Evolutionary conservation across 2,888 invertebrate genomes (phyloP).

Genomic region (Lycophotia porphyrea): DNA sequence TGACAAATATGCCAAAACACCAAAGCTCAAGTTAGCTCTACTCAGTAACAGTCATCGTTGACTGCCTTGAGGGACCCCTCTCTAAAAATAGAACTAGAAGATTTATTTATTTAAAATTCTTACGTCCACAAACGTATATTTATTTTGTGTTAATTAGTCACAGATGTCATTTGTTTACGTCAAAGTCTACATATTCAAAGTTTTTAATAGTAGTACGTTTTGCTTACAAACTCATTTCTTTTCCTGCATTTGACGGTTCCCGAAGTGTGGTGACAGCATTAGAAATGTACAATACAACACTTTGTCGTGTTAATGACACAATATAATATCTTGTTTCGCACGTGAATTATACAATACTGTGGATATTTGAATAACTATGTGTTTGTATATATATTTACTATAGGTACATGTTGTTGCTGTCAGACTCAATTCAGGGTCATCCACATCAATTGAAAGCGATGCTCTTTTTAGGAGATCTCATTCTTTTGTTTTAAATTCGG

Average conservation of each 20-base stretch:
- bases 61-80: slow-evolving; percentile 36
- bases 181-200: background rate
- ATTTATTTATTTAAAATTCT: slow-evolving; percentile 31
- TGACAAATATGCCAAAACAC: slow-evolving; percentile 1
- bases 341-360: slow-evolving; percentile 51
- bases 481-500: slow-evolving; percentile 23
- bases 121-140: slow-evolving; percentile 21
- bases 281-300: slow-evolving; percentile 11
- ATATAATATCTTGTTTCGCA: slow-evolving; percentile 49
- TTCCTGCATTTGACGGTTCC: background rate
- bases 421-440: slow-evolving; percentile 32
- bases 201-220: background rate
- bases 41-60: background rate
- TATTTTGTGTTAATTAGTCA: slow-evolving; percentile 50
- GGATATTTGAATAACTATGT: slow-evolving; percentile 41
- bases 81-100: slow-evolving; percentile 28
- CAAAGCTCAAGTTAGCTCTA: background rate
- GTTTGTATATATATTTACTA: background rate
- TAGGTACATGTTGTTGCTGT: slow-evolving; percentile 1
- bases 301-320: slow-evolving; percentile 44
- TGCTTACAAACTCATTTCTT: background rate
- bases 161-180: slow-evolving; percentile 53
- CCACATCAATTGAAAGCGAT: slow-evolving; percentile 12
- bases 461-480: background rate
- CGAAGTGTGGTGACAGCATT: slow-evolving; percentile 23